Percentiles rank a stretch among this genome's conserved stretches.
phyloP scores from a whole-genome alignment of 2,113 vertebrate species.

The Bagarius yarrelli region DNA sequence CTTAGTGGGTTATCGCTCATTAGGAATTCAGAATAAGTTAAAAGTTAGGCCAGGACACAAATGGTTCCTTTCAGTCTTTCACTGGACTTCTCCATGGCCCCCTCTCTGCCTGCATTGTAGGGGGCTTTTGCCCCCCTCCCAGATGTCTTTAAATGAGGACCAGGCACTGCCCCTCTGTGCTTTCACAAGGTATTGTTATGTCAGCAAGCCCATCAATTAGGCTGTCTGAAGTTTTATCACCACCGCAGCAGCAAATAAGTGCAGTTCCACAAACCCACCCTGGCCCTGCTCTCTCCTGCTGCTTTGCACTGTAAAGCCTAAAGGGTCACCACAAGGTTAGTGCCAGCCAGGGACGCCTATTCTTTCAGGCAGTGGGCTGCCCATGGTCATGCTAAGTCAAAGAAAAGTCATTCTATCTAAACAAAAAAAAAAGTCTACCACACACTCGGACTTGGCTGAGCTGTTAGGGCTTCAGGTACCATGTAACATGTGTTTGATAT shows the following conservation, averaged over 20 bases:
- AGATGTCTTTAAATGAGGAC: conserved; percentile 98
- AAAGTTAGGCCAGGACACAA: conserved; percentile 72
- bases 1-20: conserved; percentile 57
- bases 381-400: conserved; percentile 61
- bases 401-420: conserved; percentile 47
- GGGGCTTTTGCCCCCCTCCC: conserved; percentile 80
- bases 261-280: conserved; percentile 88
- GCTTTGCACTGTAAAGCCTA: conserved; percentile 83
- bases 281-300: conserved; percentile 81
- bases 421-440: conserved; percentile 26
- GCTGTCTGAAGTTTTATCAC: conserved; percentile 99
- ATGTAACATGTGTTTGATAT: conserved; percentile 88
- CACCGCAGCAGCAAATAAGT: conserved; percentile 88
- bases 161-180: conserved; percentile 84
- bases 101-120: conserved; percentile 68
- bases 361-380: conserved; percentile 71
- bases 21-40: conserved; percentile 67
- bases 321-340: conserved; percentile 90
- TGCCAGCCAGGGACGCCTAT: conserved; percentile 86
- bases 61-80: conserved; percentile 67
- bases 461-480: conserved; percentile 68
- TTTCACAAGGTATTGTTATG: conserved; percentile 98
- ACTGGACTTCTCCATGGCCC: conserved; percentile 52
- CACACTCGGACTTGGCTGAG: conserved; percentile 47
- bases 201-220: conserved; percentile 99